Evolutionary conservation across 2,797 vertebrate genomes (phyloP), one percentile per base, ranked within the genome.

Genomic region (Limosa lapponica): DNA sequence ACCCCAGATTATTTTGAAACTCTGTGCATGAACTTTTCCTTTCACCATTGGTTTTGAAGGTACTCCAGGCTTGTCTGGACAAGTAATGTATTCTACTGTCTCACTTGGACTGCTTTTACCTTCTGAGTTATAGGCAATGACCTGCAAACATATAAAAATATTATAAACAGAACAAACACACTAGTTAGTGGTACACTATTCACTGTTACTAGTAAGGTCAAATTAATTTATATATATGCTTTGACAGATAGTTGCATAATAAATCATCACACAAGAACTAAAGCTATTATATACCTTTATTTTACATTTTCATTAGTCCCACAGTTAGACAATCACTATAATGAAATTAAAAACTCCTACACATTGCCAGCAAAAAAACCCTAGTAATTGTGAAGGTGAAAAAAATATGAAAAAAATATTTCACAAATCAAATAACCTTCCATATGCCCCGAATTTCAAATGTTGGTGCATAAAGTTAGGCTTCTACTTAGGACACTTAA

Each of bases 61-160:
- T 93, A 98, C 97, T 94, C 98, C 97, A 55, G 99, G 99, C 95
- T 98, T 98, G 96, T 99, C 99, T 70, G 99, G 99, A 92, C 98
- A 98, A 7, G 99, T 99, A 94, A 98, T 96, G 90, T 99, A 99
- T 97, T 99, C 99, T 12, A 98, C 98, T 82, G 98, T 98, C 92
- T 98, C 98, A 97, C 99, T 99, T 28, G 99, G 99, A 98, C 99
- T 99, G 96, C 99, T 99, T 97, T 99, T 99, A 64, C 99, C 99
- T 98, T 99, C 99, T 4, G 99, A 98, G 97, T 99, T 99, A 96
- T 99, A 99, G 52, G 99, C 99, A 89, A 98, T 98, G 97, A 99
- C 99, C 99, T 99, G 96, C 43, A 97, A 96, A 90, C 44, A 91
- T 10, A 66, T 52, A 4, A 36, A 85, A 57, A 48, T 44, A 87